phyloP scores from a whole-genome alignment of 2,888 invertebrate genomes.

The Tanypteryx hageni region DNA sequence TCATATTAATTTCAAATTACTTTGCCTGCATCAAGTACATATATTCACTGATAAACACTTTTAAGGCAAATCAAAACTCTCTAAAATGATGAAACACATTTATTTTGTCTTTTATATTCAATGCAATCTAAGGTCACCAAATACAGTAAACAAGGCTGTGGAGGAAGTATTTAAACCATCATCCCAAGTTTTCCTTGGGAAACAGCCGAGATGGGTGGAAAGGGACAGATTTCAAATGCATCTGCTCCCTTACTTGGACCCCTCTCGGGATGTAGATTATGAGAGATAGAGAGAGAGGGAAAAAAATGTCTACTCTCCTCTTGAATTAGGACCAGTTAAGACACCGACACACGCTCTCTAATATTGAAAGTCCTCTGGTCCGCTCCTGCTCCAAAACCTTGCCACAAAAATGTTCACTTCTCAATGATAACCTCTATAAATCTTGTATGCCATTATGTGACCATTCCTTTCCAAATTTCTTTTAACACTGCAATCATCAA shows the following conservation, averaged over 20 bases:
- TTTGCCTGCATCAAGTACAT: slow-evolving; percentile 50
- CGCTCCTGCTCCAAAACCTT: slow-evolving; percentile 61
- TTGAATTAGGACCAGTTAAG: slow-evolving; percentile 62
- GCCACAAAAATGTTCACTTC: slow-evolving; percentile 64
- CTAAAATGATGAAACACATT: slow-evolving; percentile 78
- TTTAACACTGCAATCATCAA: slow-evolving; percentile 56
- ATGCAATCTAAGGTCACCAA: slow-evolving; percentile 76
- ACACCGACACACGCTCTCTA: slow-evolving; percentile 64
- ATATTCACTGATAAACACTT: slow-evolving; percentile 39
- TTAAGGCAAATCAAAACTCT: slow-evolving; percentile 63
- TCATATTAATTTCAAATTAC: slow-evolving; percentile 13
- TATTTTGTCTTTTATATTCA: slow-evolving; percentile 83
- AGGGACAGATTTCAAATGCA: slow-evolving; percentile 61
- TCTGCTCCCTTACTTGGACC: slow-evolving; percentile 58
- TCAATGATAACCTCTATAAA: slow-evolving; percentile 62
- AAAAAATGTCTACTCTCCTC: slow-evolving; percentile 63
- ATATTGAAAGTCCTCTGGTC: slow-evolving; percentile 64
- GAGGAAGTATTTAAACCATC: slow-evolving; percentile 68
- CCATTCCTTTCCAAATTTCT: slow-evolving; percentile 61
- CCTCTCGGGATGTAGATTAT: slow-evolving; percentile 63
- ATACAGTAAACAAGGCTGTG: slow-evolving; percentile 72
- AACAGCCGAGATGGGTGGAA: slow-evolving; percentile 63
- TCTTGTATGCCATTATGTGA: slow-evolving; percentile 63
- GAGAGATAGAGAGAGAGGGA: slow-evolving; percentile 63
- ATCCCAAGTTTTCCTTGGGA: slow-evolving; percentile 59